phyloP scores from a whole-genome alignment of 1,140 invertebrate species.

The Eufriesea mexicana region DNA sequence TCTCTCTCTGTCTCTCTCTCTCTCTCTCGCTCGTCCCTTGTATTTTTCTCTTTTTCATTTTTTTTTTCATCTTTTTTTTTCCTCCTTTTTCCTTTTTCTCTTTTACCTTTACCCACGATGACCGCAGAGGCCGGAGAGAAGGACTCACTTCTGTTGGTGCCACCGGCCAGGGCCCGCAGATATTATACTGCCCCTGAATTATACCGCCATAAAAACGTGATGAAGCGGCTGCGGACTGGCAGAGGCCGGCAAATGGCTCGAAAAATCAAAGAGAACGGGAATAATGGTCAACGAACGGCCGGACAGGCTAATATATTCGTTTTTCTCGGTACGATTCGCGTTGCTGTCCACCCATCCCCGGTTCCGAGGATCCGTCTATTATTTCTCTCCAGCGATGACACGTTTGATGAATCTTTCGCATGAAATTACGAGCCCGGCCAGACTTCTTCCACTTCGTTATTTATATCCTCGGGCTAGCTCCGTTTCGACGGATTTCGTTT shows the following conservation, averaged over 20 bases:
- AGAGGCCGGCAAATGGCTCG: conserved; percentile 53
- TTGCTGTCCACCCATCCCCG: neutral
- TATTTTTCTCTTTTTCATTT: conserved; percentile 13
- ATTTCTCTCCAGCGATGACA: neutral
- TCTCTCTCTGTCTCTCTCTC: neutral
- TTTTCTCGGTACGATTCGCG: conserved; percentile 37
- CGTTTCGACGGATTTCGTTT: neutral
- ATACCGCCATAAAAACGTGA: conserved; percentile 69
- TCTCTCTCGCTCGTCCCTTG: neutral
- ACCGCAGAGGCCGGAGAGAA: neutral
- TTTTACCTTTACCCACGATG: conserved; percentile 1
- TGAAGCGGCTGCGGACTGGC: conserved; percentile 55
- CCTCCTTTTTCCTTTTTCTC: neutral
- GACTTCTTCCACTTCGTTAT: neutral
- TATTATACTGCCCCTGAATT: conserved; percentile 67
- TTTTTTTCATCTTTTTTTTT: conserved; percentile 8
- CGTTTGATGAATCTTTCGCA: neutral
- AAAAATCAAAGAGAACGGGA: conserved; percentile 63
- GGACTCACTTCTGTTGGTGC: conserved; percentile 31
- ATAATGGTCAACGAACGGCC: conserved; percentile 56
- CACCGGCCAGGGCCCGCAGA: conserved; percentile 43
- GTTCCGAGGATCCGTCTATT: conserved; percentile 11
- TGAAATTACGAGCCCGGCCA: neutral
- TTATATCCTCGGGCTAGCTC: neutral
- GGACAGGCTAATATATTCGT: conserved; percentile 49